phyloP scores from a whole-genome alignment of 2,888 invertebrate genomes.

The Patella caerulea region DNA sequence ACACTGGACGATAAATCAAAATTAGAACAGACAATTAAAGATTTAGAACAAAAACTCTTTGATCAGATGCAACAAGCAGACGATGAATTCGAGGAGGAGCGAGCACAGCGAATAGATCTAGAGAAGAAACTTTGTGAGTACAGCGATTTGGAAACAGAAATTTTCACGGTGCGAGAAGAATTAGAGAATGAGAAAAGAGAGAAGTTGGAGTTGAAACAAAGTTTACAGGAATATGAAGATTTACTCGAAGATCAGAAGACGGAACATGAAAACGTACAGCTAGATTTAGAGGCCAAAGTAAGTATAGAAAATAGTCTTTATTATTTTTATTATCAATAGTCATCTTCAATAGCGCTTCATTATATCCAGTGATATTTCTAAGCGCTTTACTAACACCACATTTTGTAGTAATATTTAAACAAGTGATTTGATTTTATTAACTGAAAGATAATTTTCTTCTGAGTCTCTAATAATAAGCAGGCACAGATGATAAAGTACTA shows the following conservation, averaged over 20 bases:
- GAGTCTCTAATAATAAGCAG: no score
- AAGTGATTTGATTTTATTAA: no score
- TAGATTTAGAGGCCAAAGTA: conserved; percentile 54
- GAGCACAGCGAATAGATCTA: conserved; percentile 53
- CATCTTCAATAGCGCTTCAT: no score
- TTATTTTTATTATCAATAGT: no score
- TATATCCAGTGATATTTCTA: no score
- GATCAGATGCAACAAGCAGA: conserved; percentile 20
- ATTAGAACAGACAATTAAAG: conserved; percentile 8
- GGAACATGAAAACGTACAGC: conserved; percentile 56
- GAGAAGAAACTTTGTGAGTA: conserved; percentile 46
- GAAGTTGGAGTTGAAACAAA: conserved; percentile 46
- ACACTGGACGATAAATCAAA: conserved; percentile 16
- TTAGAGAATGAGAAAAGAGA: conserved; percentile 46
- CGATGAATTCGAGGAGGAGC: conserved; percentile 47
- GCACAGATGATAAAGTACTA: no score
- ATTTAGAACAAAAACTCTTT: conserved; percentile 8
- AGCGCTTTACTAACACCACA: no score
- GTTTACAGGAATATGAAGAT: conserved; percentile 55
- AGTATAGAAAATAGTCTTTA: not conserved
- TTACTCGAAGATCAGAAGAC: conserved; percentile 55
- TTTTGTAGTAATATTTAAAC: no score
- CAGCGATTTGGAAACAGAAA: conserved; percentile 44
- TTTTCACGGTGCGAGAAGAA: conserved; percentile 31
- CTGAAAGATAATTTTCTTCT: no score